Conservation (phyloP, 92 coral and sea anemone species). For the Zoanthus sociatus region DNA sequence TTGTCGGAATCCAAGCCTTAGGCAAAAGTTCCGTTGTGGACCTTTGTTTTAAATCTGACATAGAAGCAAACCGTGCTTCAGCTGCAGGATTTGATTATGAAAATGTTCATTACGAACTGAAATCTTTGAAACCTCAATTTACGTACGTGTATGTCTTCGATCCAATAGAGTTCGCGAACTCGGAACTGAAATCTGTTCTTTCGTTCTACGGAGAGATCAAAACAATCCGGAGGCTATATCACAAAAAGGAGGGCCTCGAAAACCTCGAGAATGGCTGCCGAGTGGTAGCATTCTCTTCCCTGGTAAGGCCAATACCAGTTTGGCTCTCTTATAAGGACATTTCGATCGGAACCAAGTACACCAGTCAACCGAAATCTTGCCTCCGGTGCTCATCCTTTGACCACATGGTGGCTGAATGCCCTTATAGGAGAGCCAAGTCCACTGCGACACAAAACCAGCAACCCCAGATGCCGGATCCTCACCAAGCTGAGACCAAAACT, state of each 20-base stretch:
- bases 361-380: conserved; percentile 33
- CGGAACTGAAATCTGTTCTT: not conserved
- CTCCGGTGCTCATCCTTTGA: conserved; percentile 38
- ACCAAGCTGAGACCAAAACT: not conserved
- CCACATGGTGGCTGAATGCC: conserved; percentile 27
- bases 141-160: conserved; percentile 1
- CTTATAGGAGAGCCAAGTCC: no score
- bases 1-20: not conserved
- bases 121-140: not conserved
- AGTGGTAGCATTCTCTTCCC: not conserved
- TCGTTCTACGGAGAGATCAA: conserved; percentile 3
- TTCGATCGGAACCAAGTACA: conserved; percentile 29
- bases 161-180: conserved; percentile 3
- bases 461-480: no score
- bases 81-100: no score
- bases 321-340: conserved; percentile 4
- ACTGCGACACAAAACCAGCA: no score
- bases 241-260: conserved; percentile 11
- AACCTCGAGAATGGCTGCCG: conserved; percentile 28
- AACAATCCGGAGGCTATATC: not conserved
- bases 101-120: not conserved
- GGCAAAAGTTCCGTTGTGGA: not conserved
- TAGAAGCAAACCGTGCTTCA: no score
- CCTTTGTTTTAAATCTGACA: not conserved
- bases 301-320: not conserved